Conservation (phyloP, 2,797 vertebrate species). For the Pantherophis vulpinus region DNA sequence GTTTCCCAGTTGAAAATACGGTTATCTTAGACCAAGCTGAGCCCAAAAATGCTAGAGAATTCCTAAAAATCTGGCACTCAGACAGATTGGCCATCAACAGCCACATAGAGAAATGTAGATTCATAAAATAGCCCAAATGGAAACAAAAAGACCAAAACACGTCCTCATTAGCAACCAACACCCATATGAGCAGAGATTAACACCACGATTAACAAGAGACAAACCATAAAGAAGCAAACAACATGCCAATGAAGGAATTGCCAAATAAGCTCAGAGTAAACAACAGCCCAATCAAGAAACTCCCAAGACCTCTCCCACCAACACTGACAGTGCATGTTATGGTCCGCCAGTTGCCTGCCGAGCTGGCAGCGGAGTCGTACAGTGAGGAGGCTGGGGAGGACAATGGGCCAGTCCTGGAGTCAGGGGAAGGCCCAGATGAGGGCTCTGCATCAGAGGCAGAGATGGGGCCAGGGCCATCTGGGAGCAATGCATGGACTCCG, state of each 20-base stretch:
- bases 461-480: too few species aligned
- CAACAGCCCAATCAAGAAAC: not conserved
- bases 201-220: not conserved
- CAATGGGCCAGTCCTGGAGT: too few species aligned
- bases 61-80: not conserved
- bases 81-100: not conserved
- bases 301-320: not conserved
- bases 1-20: too few species aligned
- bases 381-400: too few species aligned
- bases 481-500: too few species aligned
- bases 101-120: not conserved
- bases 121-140: not conserved
- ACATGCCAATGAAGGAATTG: not conserved
- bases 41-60: not conserved
- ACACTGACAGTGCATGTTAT: not conserved
- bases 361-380: too few species aligned
- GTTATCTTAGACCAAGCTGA: not conserved
- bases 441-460: too few species aligned
- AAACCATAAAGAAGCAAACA: too few species aligned
- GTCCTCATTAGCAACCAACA: not conserved
- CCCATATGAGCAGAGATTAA: not conserved
- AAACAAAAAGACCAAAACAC: not conserved
- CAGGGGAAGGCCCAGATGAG: too few species aligned
- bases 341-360: too few species aligned
- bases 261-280: not conserved